Evolutionary conservation across 1,140 invertebrate species (phyloP).

Genomic region (Asbolus verrucosus): DNA sequence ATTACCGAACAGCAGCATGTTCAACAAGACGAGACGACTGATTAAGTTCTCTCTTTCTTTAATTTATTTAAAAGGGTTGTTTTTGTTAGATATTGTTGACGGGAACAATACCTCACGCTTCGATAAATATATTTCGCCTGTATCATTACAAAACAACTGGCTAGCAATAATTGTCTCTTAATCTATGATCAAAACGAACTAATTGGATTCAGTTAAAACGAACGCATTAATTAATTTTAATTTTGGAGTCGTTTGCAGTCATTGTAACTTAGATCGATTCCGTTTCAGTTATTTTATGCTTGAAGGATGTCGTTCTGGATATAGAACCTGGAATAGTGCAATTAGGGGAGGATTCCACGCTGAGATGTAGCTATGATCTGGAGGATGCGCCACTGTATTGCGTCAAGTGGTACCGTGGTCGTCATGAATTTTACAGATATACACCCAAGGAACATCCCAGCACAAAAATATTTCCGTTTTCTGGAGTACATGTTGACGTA

Average conservation of each 20-base stretch:
- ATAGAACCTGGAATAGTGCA: slow-evolving; percentile 73
- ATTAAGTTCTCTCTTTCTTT: too few species aligned
- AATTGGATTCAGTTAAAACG: neutral
- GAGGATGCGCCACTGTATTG: slow-evolving; percentile 80
- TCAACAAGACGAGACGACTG: too few species aligned
- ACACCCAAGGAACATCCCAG: slow-evolving; percentile 76
- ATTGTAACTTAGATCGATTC: too few species aligned
- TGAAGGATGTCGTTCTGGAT: slow-evolving; percentile 68
- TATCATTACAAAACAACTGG: too few species aligned
- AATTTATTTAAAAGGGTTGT: too few species aligned
- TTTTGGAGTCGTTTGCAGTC: too few species aligned
- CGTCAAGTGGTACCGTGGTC: slow-evolving; percentile 87
- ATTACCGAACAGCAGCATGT: too few species aligned
- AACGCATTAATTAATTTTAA: slow-evolving; percentile 20
- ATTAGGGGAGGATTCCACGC: slow-evolving; percentile 73
- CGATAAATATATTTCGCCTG: neutral
- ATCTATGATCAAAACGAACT: slow-evolving; percentile 10
- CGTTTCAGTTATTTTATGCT: slow-evolving; percentile 62
- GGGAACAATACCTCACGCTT: too few species aligned
- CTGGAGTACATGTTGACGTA: slow-evolving; percentile 81
- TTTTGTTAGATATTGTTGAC: too few species aligned
- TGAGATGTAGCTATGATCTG: slow-evolving; percentile 80
- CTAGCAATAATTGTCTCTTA: neutral
- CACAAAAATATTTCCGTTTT: slow-evolving; percentile 77
- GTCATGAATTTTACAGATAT: slow-evolving; percentile 82